Base-by-base conservation (phyloP, 1,140 invertebrate genomes). In the Hirudo medicinalis region DNA sequence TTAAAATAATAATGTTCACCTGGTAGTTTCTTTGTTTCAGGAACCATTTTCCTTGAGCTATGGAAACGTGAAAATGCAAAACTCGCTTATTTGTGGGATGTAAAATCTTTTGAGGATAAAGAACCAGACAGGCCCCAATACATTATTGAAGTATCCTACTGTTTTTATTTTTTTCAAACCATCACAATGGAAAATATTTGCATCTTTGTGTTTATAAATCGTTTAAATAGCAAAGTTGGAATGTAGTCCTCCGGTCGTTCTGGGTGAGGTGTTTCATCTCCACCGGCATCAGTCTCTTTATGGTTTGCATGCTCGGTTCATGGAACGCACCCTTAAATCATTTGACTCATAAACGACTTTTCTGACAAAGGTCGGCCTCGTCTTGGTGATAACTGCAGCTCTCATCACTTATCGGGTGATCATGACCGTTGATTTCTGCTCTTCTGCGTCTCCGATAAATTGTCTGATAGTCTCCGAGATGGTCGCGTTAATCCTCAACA, bases 71-170 rank as follows among this genome's bases (percentile, higher is more conserved):
- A 79, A 70, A 78, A 79, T 63, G 78, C 79, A 20, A 75, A 75
- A 2, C 74, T 83, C 43, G 80, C 83, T 11, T 82, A 81, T 75
- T 75, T 82, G 68, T 84, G 83, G 83, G 79, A 83, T 72, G 83
- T 84, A 1, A 77, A 82, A 20, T 77, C 81, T 60, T 84, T 80
- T 78, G 83, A 84, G 72, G 72, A 75, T 1, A 78, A 77, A 22
- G 82, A 84, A 74, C 80, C 79, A 27, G 82, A 83, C 72, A 75
- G 81, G 68, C 82, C 83, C n/a, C 76, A 80, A 54, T 83, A 81
- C 70, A 76, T 76, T 75, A 79, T 79, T 19, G 80, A 77, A 2
- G 49, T 19, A 22, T 2, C 6, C 13, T 15, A 49, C 43, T 49
- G 43, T 15, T 49, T 49, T 49, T n/a, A n/a, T n/a, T 8, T 17